These are phyloP conservation scores for Mya arenaria DNA, from an alignment of 1,140 invertebrate species.

Conservation along the genomic window DNA sequence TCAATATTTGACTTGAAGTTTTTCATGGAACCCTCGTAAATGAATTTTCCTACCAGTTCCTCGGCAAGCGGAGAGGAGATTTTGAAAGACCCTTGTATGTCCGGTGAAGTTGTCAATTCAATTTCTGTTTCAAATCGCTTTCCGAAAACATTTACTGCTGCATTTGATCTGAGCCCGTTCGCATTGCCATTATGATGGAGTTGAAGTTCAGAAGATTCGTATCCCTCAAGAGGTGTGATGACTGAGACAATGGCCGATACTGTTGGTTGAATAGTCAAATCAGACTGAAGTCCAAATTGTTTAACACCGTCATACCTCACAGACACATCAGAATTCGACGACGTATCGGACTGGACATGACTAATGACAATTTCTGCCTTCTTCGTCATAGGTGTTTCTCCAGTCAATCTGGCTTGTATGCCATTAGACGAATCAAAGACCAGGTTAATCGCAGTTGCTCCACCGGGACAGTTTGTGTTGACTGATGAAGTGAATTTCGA, in stretches of 20 bases:
- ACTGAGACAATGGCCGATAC: not conserved
- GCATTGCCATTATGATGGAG: not conserved
- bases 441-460: not conserved
- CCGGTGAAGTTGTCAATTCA: not conserved
- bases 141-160: not conserved
- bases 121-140: slow-evolving; percentile 6
- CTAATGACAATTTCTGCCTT: slow-evolving; percentile 2
- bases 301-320: not conserved
- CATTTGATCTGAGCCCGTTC: slow-evolving; percentile 3
- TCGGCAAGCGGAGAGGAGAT: slow-evolving; percentile 4
- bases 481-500: slow-evolving; percentile 14
- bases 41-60: not conserved
- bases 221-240: not conserved
- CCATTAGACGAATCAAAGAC: slow-evolving; percentile 19
- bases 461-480: not conserved
- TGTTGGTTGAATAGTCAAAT: slow-evolving; percentile 2
- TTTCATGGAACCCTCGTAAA: not conserved
- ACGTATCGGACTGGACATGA: not conserved
- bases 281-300: not conserved
- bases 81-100: not conserved
- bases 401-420: not conserved
- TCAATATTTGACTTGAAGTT: not conserved
- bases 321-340: not conserved
- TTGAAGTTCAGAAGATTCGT: slow-evolving; percentile 5
- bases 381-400: not conserved